Conservation (phyloP, 2,797 vertebrate genomes). For the Poecilia wingei region DNA sequence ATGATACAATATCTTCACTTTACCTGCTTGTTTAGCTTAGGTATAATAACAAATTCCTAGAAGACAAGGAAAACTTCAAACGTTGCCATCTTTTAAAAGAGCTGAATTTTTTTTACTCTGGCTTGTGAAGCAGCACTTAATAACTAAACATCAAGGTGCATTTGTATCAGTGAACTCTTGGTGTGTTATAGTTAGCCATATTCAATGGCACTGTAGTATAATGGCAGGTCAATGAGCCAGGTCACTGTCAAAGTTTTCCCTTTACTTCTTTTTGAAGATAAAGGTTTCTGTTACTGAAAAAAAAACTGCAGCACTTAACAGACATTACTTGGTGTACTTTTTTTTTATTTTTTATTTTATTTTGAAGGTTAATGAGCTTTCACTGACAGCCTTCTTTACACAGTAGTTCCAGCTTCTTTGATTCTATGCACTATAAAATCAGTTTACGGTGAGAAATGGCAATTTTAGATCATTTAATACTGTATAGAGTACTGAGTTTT, state of each 20-base stretch:
- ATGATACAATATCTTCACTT: slow-evolving; percentile 13
- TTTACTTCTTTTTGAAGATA: slow-evolving; percentile 11
- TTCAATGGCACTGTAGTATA: slow-evolving; percentile 35
- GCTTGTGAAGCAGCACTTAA: slow-evolving; percentile 9
- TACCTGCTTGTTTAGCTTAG: slow-evolving; percentile 1
- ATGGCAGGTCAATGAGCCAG: slow-evolving; percentile 17
- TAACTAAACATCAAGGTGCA: slow-evolving; percentile 14
- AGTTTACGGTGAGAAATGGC: slow-evolving; percentile 4
- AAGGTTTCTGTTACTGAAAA: slow-evolving; percentile 31
- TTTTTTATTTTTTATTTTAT: slow-evolving; percentile 25
- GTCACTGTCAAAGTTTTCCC: slow-evolving; percentile 16
- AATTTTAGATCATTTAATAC: neutral
- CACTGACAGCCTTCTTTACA: slow-evolving; percentile 22
- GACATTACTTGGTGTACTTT: slow-evolving; percentile 16
- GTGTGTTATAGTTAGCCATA: slow-evolving; percentile 38
- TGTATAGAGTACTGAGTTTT: neutral
- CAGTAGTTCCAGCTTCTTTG: neutral
- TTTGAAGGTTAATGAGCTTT: slow-evolving; percentile 12
- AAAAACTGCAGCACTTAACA: neutral
- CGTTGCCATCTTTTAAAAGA: slow-evolving; percentile 27
- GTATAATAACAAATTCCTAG: slow-evolving; percentile 15
- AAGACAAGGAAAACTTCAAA: neutral
- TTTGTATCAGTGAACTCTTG: neutral
- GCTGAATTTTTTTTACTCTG: slow-evolving; percentile 13
- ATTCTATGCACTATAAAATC: slow-evolving; percentile 1